Evolutionary conservation across 2,797 vertebrate genomes (phyloP).

Genomic region (Chelonia mydas): DNA sequence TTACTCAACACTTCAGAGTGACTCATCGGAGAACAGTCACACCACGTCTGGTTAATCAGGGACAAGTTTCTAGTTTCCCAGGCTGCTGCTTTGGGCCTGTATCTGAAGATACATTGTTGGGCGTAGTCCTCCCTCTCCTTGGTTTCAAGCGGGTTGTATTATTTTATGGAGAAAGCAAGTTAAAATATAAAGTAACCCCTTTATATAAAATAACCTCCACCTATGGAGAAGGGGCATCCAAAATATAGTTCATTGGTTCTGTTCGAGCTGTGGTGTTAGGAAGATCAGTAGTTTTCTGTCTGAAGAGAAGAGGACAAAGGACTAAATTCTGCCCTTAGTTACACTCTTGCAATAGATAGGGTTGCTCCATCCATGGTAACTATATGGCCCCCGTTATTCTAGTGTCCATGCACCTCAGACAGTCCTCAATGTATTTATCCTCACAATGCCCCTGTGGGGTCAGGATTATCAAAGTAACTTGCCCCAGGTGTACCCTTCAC

Average conservation of each 20-base stretch:
- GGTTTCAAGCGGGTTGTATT: fast-evolving
- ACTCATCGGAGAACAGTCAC: background rate
- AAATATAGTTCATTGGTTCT: background rate
- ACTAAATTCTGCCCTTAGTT: background rate
- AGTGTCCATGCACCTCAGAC: background rate
- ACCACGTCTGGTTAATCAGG: background rate
- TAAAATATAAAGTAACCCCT: background rate
- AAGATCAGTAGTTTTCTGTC: background rate
- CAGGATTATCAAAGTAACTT: background rate
- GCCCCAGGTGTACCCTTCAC: background rate
- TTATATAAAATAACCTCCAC: background rate
- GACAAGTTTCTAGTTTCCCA: background rate
- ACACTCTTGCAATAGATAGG: background rate
- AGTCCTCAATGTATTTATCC: background rate
- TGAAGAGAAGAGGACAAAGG: background rate
- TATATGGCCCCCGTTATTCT: background rate
- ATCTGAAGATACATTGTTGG: background rate
- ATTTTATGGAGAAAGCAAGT: background rate
- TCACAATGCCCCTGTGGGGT: background rate
- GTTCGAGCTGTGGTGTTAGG: background rate
- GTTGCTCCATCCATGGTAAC: fast-evolving
- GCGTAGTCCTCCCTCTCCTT: background rate
- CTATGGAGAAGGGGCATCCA: background rate
- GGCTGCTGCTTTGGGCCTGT: background rate
- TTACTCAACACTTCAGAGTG: background rate